phyloP scores from a whole-genome alignment of 1,140 invertebrate genomes.

The Drosophila pruinosa region DNA sequence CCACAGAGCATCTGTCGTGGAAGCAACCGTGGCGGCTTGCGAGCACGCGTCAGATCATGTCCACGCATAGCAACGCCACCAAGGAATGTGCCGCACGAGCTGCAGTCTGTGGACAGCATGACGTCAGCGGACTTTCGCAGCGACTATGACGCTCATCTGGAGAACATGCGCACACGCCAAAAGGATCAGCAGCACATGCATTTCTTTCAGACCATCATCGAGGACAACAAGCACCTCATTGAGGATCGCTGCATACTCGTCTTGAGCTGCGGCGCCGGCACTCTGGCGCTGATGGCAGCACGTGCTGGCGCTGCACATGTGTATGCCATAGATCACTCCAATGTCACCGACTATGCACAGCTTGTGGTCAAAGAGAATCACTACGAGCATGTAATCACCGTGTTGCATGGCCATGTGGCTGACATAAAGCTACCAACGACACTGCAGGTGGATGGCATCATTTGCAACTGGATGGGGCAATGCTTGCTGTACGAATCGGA shows the following conservation, averaged over 20 bases:
- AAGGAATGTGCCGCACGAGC: constrained; percentile 30
- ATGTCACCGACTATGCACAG: constrained; percentile 97
- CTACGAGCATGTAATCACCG: constrained; percentile 90
- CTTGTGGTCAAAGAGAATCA: constrained; percentile 90
- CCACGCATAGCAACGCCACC: constrained; percentile 18
- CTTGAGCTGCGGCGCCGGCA: constrained; percentile 98
- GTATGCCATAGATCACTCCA: constrained; percentile 97
- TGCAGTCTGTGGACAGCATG: constrained; percentile 48
- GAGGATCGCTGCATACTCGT: constrained; percentile 96
- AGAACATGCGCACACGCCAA: constrained; percentile 99
- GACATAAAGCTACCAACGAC: constrained; percentile 86
- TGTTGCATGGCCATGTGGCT: constrained; percentile 95
- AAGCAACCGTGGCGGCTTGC: background rate
- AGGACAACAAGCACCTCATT: constrained; percentile 98
- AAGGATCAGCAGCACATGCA: constrained; percentile 98
- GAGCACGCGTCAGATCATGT: background rate
- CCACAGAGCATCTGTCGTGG: no score
- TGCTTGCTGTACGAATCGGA: constrained; percentile 95
- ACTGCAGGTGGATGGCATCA: constrained; percentile 96
- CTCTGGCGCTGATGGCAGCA: constrained; percentile 99
- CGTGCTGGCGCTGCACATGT: constrained; percentile 97
- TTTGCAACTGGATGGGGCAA: constrained; percentile 99
- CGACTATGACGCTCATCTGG: constrained; percentile 93
- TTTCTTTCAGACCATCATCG: constrained; percentile 98
- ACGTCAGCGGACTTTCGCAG: constrained; percentile 59